These are phyloP conservation scores for Coelopa frigida DNA, from an alignment of 1,140 invertebrate genomes.

Conservation along the genomic window DNA sequence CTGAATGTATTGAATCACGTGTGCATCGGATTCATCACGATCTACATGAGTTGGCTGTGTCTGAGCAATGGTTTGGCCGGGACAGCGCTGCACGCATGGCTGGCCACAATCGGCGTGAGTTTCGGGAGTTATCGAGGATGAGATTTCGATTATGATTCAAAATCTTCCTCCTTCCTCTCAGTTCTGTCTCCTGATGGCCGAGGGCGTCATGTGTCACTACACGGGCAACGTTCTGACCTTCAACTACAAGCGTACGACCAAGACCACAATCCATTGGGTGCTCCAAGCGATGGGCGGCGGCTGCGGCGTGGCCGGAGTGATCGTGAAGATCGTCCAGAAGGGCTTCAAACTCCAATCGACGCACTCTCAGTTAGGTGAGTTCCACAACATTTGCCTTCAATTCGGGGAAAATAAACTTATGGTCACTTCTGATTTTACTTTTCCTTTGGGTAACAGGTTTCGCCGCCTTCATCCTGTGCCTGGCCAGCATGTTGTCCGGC, in stretches of 20 bases:
- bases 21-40: slow-evolving; percentile 40
- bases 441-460: slow-evolving; percentile 14
- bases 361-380: slow-evolving; percentile 37
- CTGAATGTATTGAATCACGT: slow-evolving; percentile 40
- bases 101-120: slow-evolving; percentile 38
- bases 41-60: slow-evolving; percentile 36
- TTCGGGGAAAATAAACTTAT: neutral
- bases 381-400: neutral
- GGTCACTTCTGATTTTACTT: slow-evolving; percentile 1
- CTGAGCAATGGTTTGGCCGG: slow-evolving; percentile 21
- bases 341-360: slow-evolving; percentile 21
- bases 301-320: slow-evolving; percentile 29
- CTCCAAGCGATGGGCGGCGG: slow-evolving; percentile 30
- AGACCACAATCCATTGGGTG: slow-evolving; percentile 41
- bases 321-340: slow-evolving; percentile 36
- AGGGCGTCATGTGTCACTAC: slow-evolving; percentile 39
- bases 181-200: slow-evolving; percentile 41
- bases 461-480: slow-evolving; percentile 16
- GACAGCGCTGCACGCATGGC: slow-evolving; percentile 33
- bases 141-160: no score
- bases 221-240: slow-evolving; percentile 31
- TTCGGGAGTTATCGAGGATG: neutral
- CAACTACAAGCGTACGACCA: slow-evolving; percentile 26
- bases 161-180: slow-evolving; percentile 9
- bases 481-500: slow-evolving; percentile 32